Conservation (phyloP, 1,140 invertebrate species). For the Megalopta genalis region DNA sequence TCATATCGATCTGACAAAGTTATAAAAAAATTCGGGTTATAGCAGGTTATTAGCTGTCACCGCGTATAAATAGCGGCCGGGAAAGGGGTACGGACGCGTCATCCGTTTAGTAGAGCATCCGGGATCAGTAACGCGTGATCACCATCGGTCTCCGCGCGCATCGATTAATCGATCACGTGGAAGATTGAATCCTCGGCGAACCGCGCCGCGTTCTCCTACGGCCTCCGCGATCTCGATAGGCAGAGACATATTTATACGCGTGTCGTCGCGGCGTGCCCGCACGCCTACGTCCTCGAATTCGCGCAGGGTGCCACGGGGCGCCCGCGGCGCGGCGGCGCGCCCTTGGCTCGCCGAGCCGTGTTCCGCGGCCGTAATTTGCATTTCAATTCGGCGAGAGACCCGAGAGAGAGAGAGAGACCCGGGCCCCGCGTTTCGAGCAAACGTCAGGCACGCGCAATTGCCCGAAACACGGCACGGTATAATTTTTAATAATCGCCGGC, state of each 20-base stretch:
- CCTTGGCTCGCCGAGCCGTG: neutral
- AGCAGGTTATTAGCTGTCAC: conserved; percentile 35
- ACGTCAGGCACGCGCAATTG: neutral
- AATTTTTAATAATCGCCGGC: conserved; percentile 26
- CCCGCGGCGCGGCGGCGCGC: too few relatives aligned
- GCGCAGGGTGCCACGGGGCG: neutral
- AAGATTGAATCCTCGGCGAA: conserved; percentile 46
- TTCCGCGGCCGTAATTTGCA: neutral
- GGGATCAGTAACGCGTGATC: conserved; percentile 50
- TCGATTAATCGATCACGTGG: conserved; percentile 44
- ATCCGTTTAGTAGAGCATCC: conserved; percentile 46
- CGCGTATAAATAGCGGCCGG: conserved; percentile 18
- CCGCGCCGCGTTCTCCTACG: conserved; percentile 1
- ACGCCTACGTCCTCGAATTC: neutral
- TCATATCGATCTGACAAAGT: neutral
- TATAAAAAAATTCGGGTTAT: conserved; percentile 36
- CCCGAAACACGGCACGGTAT: neutral
- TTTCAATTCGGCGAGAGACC: conserved; percentile 8
- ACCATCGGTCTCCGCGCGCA: conserved; percentile 37
- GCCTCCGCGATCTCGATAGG: conserved; percentile 28
- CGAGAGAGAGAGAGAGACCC: too few relatives aligned
- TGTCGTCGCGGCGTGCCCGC: neutral
- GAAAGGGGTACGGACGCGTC: conserved; percentile 34
- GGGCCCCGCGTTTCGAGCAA: neutral
- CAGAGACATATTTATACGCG: conserved; percentile 35